These are phyloP conservation scores for Rhynchonycteris naso DNA, from an alignment of 2,797 vertebrate genomes.

Conservation along the genomic window DNA sequence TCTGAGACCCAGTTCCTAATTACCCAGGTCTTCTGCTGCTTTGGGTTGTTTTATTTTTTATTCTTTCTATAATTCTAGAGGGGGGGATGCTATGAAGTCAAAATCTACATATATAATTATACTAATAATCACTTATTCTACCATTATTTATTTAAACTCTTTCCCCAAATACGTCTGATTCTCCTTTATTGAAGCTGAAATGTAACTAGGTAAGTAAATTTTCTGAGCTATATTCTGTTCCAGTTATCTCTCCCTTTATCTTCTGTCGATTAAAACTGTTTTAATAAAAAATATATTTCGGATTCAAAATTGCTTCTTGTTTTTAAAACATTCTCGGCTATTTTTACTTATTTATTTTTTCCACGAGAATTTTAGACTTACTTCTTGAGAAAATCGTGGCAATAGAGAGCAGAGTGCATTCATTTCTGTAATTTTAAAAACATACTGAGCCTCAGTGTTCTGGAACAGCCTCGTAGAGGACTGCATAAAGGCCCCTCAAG, in stretches of 20 bases:
- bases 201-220: background rate
- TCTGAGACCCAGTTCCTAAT: background rate
- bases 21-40: background rate
- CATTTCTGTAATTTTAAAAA: background rate
- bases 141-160: conserved; percentile 4
- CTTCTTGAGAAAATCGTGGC: background rate
- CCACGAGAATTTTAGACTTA: background rate
- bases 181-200: background rate
- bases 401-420: background rate
- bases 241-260: background rate
- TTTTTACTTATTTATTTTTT: conserved; percentile 10
- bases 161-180: background rate
- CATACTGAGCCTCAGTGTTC: background rate
- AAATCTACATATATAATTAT: background rate
- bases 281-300: background rate
- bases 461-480: background rate
- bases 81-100: background rate
- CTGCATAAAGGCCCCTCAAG: background rate
- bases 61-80: background rate
- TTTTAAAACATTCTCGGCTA: conserved; percentile 30
- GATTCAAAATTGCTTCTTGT: background rate
- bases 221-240: background rate
- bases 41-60: background rate
- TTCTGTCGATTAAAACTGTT: background rate
- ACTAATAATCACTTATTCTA: background rate